Conservation (phyloP, 2,888 invertebrate species). For the Agrochola litura region DNA sequence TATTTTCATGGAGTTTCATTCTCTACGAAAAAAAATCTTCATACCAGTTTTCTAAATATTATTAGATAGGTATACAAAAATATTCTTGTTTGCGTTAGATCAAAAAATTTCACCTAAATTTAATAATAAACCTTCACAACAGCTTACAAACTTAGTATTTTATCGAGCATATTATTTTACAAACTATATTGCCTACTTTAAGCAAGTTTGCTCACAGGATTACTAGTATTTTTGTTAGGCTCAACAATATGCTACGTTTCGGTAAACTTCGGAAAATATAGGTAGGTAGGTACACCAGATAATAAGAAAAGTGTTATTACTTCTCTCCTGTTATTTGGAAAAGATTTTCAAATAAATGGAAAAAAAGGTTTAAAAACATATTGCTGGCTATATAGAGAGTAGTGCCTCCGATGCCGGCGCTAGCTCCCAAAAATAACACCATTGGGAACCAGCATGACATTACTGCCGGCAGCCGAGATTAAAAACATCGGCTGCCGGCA, state of each 20-base stretch:
- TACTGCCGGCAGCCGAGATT: no score
- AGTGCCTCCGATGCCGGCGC: no score
- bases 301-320: not conserved
- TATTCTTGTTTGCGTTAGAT: slow-evolving; percentile 7
- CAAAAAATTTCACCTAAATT: not conserved
- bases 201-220: slow-evolving; percentile 13
- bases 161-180: slow-evolving; percentile 26
- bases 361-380: not conserved
- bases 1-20: not conserved
- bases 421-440: no score
- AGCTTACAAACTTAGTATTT: slow-evolving; percentile 8
- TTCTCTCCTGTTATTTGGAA: not conserved
- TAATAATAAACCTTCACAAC: not conserved
- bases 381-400: not conserved
- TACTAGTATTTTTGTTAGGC: slow-evolving; percentile 7
- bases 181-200: not conserved
- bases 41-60: not conserved
- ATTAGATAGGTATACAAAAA: not conserved
- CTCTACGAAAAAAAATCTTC: not conserved
- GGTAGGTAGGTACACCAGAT: not conserved
- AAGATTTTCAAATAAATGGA: not conserved
- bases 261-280: not conserved
- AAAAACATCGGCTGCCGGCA: no score
- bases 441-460: no score
- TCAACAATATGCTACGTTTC: not conserved